Conservation (phyloP, 2,797 vertebrate species). For the Ateles fusciceps region DNA sequence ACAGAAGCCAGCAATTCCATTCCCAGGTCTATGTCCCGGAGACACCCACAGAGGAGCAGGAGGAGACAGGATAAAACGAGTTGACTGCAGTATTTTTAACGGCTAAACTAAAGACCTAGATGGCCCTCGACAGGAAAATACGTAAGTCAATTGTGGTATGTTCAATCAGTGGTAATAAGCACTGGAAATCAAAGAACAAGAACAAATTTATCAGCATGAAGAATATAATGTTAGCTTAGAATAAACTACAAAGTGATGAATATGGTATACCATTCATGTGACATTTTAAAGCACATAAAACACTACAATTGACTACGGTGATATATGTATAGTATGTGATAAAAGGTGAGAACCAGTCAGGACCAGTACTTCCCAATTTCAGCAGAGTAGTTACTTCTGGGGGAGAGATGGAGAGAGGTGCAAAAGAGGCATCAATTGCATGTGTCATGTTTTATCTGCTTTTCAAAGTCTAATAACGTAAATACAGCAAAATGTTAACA, state of each 20-base stretch:
- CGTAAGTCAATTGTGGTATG: not conserved
- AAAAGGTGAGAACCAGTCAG: not conserved
- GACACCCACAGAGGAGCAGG: not conserved
- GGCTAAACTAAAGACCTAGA: not conserved
- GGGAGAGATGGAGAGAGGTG: not conserved
- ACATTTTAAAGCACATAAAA: not conserved
- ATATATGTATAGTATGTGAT: no score
- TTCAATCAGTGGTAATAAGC: not conserved
- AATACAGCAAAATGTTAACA: not conserved
- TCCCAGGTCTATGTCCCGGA: not conserved
- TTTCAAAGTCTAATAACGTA: not conserved
- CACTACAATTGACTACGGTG: not conserved
- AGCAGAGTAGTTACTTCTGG: not conserved
- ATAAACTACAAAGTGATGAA: not conserved
- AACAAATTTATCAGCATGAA: not conserved
- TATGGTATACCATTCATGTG: not conserved
- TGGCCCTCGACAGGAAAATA: not conserved
- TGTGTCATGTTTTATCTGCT: not conserved
- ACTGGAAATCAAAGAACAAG: not conserved
- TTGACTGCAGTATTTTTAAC: not conserved
- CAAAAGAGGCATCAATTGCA: not conserved
- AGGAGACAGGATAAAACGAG: not conserved
- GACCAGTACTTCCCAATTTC: not conserved
- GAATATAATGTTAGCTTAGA: not conserved
- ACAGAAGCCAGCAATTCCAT: not conserved